Evolutionary conservation across 2,113 vertebrate species (phyloP), one percentile per base, ranked within the genome.

Genomic region (Columbina picui): DNA sequence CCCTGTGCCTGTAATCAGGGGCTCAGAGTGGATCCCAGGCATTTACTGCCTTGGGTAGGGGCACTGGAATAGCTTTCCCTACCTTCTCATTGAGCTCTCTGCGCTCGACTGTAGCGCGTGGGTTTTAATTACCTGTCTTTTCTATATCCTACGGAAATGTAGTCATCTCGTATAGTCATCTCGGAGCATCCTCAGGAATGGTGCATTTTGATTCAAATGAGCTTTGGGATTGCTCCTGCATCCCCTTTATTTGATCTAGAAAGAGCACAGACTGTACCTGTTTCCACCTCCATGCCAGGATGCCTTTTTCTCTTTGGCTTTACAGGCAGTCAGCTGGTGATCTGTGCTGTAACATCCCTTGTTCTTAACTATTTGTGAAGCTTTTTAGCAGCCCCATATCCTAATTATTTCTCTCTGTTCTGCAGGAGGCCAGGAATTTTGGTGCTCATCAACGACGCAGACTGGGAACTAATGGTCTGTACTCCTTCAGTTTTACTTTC

Each of bases 391-490:
- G 76, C 63, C 75, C 76, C 30, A 4, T 87, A 77, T 93, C 87
- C 90, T 96, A 87, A 95, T 87, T 67, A 87, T 94, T 95, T 96
- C 29, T 97, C 93, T 98, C 90, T 92, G 7, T 94, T 97, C 96
- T 96, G 90, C 98, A 99, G 99, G 98, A 99, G 99, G 91, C 99
- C 99, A 12, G 99, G 99, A 77, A 99, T 99, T 92, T 98, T 99
- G 95, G 99, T 99, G 95, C 99, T 99, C 91, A 98, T 99, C 98
- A 99, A 99, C 22, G 99, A 99, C 38, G 98, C 99, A 86, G 99
- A 99, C 98, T 99, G 99, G 99, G 99, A 99, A 55, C 98, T 99
- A 93, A 99, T 99, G 99, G 99, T 99, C 97, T 98, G 99, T 98
- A 97, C 70, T 60, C 61, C 77, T 94, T 93, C 82, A 36, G 29